Base-by-base conservation (phyloP, 2,797 vertebrate species). In the Limnodromus scolopaceus region DNA sequence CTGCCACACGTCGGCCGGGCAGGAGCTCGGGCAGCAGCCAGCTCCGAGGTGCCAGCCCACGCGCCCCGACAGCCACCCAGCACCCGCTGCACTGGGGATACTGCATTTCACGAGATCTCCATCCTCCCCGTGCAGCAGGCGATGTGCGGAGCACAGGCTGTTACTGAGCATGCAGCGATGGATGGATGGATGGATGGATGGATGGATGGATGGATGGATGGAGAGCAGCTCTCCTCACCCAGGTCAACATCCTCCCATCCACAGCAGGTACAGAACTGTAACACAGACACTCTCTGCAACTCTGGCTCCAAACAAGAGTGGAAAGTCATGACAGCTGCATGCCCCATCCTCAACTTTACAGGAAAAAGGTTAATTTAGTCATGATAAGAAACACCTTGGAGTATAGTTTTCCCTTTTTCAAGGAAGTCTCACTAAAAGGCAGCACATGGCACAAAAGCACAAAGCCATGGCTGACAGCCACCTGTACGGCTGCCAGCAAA, bases 51-150 rank as follows among this genome's bases (percentile, higher is more conserved):
- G 64, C 24, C 12, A 22, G 76, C 48, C 69, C 32, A 43, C 25
- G 1, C 2, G 4, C 43, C 2, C 16, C 46, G 5, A 1, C 38
- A 41, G 54, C 68, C 15, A 12, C 45, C 53, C 58, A 1, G 8
- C 41, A 5, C 51, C 39, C 6, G 7, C 4, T 9, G 11, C 43
- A 1, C 48, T 8, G 1, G 9, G 11, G 0, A 1, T 3, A 6
- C 7, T 9, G 16, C 24, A 2, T 11, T 28, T 34, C 17, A 30
- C 0, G 3, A 84, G 45, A 19, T 18, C 19, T 24, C 8, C 1
- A 15, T 3, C 25, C 51, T 34, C 48, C 12, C 41, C 2, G 1
- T 2, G 1, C 11, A 7, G 11, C 6, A 3, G 45, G 63, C 3
- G 5, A 68, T 0, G 49, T 7, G 1, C 57, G 5, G 2, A 22